phyloP scores from a whole-genome alignment of 2,888 invertebrate species.

The Auanema sp. region DNA sequence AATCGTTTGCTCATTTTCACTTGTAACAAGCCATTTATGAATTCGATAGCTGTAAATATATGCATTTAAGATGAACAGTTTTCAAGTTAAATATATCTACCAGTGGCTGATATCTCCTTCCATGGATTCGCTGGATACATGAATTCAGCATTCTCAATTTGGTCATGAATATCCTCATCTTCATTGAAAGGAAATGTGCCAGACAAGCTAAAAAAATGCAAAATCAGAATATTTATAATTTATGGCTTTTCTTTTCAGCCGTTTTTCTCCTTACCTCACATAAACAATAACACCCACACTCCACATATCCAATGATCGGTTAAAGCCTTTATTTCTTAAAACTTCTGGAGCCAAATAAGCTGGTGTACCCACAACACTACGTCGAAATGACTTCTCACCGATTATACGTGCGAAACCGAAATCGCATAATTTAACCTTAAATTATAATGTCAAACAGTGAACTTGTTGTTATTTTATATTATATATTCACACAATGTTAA shows the following conservation, averaged over 20 bases:
- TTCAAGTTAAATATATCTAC: slow-evolving; percentile 18
- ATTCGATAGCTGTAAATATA: slow-evolving; percentile 81
- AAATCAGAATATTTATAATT: slow-evolving; percentile 5
- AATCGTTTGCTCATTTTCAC: slow-evolving; percentile 71
- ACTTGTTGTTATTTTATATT: not conserved
- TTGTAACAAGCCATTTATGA: slow-evolving; percentile 95
- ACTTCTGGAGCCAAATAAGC: slow-evolving; percentile 83
- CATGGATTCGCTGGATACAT: slow-evolving; percentile 99
- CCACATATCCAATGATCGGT: slow-evolving; percentile 99
- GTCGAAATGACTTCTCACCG: slow-evolving; percentile 93
- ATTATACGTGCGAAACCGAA: slow-evolving; percentile 99
- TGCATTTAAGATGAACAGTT: slow-evolving; percentile 5
- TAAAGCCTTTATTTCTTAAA: slow-evolving; percentile 95
- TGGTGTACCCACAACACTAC: slow-evolving; percentile 97
- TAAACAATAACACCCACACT: slow-evolving; percentile 98
- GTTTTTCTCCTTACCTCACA: slow-evolving; percentile 71
- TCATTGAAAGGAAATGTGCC: slow-evolving; percentile 99
- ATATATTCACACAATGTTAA: not conserved
- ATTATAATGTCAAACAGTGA: slow-evolving; percentile 60
- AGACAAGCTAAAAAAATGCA: slow-evolving; percentile 74
- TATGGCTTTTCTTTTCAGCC: not conserved
- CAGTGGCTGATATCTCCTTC: slow-evolving; percentile 69
- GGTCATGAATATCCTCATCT: slow-evolving; percentile 98
- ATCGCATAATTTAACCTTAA: slow-evolving; percentile 91
- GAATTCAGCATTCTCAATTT: slow-evolving; percentile 98